Conservation (phyloP, 2,797 vertebrate species). For the Acipenser oxyrinchus region DNA sequence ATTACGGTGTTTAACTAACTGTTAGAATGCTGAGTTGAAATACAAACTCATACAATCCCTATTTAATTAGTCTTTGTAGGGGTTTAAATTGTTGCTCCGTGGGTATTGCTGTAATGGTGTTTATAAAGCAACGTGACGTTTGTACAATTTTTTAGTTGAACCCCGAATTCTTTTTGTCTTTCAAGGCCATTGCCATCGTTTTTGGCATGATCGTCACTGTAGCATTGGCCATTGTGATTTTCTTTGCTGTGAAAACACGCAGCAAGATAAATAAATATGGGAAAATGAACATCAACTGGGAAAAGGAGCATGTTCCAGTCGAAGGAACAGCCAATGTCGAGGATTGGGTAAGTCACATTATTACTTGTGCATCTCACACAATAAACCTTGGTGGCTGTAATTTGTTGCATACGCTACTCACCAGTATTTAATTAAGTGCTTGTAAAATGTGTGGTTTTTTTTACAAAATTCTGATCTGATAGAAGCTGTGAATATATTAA, state of each 20-base stretch:
- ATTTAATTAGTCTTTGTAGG: neutral
- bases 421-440: too few relatives aligned
- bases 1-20: too few relatives aligned
- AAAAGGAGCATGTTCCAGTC: constrained; percentile 43
- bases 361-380: too few relatives aligned
- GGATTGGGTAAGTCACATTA: constrained; percentile 70
- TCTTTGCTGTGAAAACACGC: constrained; percentile 79
- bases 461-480: too few relatives aligned
- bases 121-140: too few relatives aligned
- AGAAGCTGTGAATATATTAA: too few relatives aligned
- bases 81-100: too few relatives aligned
- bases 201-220: constrained; percentile 67
- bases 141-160: neutral
- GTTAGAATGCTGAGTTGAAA: too few relatives aligned
- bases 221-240: constrained; percentile 76
- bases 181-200: constrained; percentile 79
- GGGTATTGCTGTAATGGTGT: too few relatives aligned
- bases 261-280: constrained; percentile 61
- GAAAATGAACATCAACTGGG: constrained; percentile 82
- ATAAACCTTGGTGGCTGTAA: too few relatives aligned
- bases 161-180: neutral
- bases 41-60: constrained; percentile 6
- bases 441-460: too few relatives aligned
- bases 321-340: constrained; percentile 61
- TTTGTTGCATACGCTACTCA: too few relatives aligned